A percentile compares a stretch with the other conserved stretches of the same genome.
These are phyloP conservation scores for Diuraphis noxia DNA, from an alignment of 1,140 invertebrate species.

Conservation along the genomic window DNA sequence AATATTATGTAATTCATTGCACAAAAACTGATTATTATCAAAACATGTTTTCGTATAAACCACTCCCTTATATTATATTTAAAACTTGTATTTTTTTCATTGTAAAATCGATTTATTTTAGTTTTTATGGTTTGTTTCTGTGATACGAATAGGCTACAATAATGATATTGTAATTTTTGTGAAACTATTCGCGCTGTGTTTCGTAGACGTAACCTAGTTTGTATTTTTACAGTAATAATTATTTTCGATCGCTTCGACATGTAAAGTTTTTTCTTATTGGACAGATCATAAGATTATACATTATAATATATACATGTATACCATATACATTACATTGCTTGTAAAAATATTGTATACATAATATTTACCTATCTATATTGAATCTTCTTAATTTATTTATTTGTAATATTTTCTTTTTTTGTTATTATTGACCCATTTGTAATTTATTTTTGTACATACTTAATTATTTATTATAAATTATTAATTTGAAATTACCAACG, in stretches of 20 bases:
- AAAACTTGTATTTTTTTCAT: neutral
- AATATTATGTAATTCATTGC: slow-evolving; percentile 38
- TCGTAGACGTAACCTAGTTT: slow-evolving; percentile 32
- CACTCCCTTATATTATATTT: slow-evolving; percentile 27
- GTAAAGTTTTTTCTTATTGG: slow-evolving; percentile 25
- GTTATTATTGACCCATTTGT: slow-evolving; percentile 35
- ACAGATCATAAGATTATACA: neutral
- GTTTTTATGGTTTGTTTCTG: slow-evolving; percentile 52
- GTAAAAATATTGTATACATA: slow-evolving; percentile 34
- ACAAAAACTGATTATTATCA: slow-evolving; percentile 30
- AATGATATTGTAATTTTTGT: neutral
- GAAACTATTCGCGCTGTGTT: slow-evolving; percentile 28
- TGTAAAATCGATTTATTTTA: slow-evolving; percentile 24
- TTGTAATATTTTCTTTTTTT: slow-evolving; percentile 19
- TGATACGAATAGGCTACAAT: slow-evolving; percentile 41
- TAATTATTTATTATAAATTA: slow-evolving; percentile 43
- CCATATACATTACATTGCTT: slow-evolving; percentile 23
- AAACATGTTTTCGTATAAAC: slow-evolving; percentile 33
- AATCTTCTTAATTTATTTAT: slow-evolving; percentile 34
- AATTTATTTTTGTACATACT: slow-evolving; percentile 32
- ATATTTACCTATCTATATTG: slow-evolving; percentile 26
- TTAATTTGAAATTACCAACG: slow-evolving; percentile 12
- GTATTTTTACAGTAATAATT: neutral
- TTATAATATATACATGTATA: slow-evolving; percentile 16
- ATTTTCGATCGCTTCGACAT: slow-evolving; percentile 20